Percentiles rank a stretch among this genome's conserved stretches.
phyloP scores from a whole-genome alignment of 2,888 invertebrate genomes.

The Tetanocera ferruginea region DNA sequence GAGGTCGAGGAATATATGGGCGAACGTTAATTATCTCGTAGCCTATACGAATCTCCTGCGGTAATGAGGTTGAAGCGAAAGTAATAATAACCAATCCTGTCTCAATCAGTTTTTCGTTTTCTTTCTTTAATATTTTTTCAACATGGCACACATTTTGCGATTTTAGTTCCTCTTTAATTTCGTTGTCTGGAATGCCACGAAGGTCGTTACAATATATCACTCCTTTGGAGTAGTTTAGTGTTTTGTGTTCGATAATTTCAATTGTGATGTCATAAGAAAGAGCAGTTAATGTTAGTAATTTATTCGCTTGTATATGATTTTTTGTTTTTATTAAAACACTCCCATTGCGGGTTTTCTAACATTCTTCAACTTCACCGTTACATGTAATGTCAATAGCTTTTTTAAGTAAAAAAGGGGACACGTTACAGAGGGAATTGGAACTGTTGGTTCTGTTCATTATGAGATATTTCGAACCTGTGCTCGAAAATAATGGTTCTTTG shows the following conservation, averaged over 20 bases:
- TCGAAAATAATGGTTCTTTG: no score
- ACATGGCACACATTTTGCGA: constrained; percentile 31
- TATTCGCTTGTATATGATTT: background rate
- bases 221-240: no score
- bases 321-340: no score
- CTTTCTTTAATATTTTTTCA: constrained; percentile 39
- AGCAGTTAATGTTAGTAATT: background rate
- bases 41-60: constrained; percentile 31
- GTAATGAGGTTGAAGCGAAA: constrained; percentile 26
- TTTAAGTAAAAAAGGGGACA: no score
- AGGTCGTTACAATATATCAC: no score
- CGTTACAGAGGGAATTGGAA: no score
- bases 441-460: background rate
- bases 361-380: background rate
- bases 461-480: background rate
- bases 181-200: constrained; percentile 8
- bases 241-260: no score
- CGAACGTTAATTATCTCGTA: constrained; percentile 39
- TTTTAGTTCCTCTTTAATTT: constrained; percentile 26
- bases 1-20: constrained; percentile 30
- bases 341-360: background rate
- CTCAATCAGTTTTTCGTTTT: constrained; percentile 27
- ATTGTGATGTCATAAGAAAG: background rate
- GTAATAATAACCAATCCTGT: constrained; percentile 39
- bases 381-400: no score